A percentile compares a stretch with the other conserved stretches of the same genome.
These are phyloP conservation scores for Choreutis nemorana DNA, from an alignment of 2,888 invertebrate species.

Conservation along the genomic window DNA sequence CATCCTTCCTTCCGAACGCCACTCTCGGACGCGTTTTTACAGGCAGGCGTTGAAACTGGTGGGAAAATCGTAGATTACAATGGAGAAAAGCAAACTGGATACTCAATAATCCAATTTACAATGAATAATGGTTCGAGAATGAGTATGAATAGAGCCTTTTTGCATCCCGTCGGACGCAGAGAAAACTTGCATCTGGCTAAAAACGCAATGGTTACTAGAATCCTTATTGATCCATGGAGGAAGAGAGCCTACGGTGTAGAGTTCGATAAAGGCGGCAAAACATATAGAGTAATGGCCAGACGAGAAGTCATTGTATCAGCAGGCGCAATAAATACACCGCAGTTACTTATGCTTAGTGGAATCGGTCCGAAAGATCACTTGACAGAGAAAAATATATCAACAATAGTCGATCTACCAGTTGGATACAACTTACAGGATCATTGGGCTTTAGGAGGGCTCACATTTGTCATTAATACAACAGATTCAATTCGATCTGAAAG, in stretches of 20 bases:
- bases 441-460: constrained; percentile 73
- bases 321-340: constrained; percentile 82
- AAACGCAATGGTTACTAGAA: constrained; percentile 64
- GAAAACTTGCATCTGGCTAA: constrained; percentile 71
- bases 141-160: constrained; percentile 77
- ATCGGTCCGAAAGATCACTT: constrained; percentile 73
- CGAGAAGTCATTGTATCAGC: constrained; percentile 80
- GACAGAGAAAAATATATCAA: constrained; percentile 59
- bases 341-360: constrained; percentile 83
- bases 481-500: constrained; percentile 69
- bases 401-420: constrained; percentile 70
- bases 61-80: constrained; percentile 71
- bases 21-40: constrained; percentile 68
- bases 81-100: constrained; percentile 72
- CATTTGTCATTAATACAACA: constrained; percentile 73
- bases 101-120: constrained; percentile 72
- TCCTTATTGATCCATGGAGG: constrained; percentile 58
- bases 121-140: constrained; percentile 73
- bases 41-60: constrained; percentile 70
- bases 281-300: constrained; percentile 46
- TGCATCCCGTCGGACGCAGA: constrained; percentile 66
- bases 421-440: constrained; percentile 85
- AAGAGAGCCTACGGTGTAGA: constrained; percentile 67
- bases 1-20: constrained; percentile 64
- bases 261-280: constrained; percentile 59